Base-by-base conservation (phyloP, 2,113 vertebrate genomes). In the Lipophrys pholis region DNA sequence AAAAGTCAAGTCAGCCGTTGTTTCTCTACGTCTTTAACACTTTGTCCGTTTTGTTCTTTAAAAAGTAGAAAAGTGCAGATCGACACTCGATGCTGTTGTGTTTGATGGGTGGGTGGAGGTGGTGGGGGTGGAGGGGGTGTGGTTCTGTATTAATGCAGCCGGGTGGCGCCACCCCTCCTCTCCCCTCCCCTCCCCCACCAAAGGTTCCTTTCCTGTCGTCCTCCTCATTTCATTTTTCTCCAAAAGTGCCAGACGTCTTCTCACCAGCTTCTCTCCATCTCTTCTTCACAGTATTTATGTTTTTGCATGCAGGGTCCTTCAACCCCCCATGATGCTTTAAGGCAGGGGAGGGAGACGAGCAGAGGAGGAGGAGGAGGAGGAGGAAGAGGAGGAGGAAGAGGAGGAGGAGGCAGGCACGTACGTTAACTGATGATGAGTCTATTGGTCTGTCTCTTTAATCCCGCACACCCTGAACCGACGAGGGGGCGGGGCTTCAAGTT, bases 291-390 rank as follows among this genome's bases (percentile, higher is more conserved):
- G 97, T 98, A 97, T 87, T 84, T 84, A 30, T 30, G 21, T 83
- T 42, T 95, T 95, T 88, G 96, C 95, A 96, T 97, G 96, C 95
- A 90, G 92, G 93, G 93, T 87, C 87, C 86, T 89, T 93, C 91
- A 95, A 95, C 94, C 95, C 95, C 95, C 94, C 92, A 93, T 95
- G 95, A 95, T 96, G 96, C 95, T 96, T 97, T 98, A 99, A 98
- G 97, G 97, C 97, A 93, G 96, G 94, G 94, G 87, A 95, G 95
- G 94, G 95, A 95, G 95, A 94, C 89, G 94, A 93, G 92, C 91
- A 88, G 82, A 93, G 92, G 91, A 88, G 82, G 83, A 75, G 80
- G 93, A 92, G 91, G 89, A 82, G 83, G 92, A 82, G 73, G 80
- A 93, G 92, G 91, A 88, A 81, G 83, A 75, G 80, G 93, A 92